Conservation (phyloP, 2,797 vertebrate genomes). For the Sciurus carolinensis region DNA sequence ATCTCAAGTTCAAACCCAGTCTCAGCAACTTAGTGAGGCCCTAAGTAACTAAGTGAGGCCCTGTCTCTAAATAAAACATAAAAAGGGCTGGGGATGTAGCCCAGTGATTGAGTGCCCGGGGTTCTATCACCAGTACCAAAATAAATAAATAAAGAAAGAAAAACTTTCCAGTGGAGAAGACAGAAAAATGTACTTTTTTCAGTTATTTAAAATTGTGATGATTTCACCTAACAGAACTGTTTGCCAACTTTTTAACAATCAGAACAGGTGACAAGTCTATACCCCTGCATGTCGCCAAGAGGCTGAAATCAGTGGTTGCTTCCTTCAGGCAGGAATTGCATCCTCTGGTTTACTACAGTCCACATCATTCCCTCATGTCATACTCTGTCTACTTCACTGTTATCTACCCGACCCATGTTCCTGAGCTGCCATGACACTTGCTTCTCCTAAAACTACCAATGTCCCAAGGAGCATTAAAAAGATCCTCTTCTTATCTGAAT, state of each 20-base stretch:
- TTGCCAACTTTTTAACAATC: not conserved
- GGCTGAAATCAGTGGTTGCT: not conserved
- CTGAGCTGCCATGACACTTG: not conserved
- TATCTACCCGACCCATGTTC: not conserved
- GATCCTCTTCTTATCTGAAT: not conserved
- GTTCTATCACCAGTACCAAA: too few species aligned
- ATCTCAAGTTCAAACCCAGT: too few species aligned
- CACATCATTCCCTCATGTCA: not conserved
- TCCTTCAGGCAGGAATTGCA: not conserved
- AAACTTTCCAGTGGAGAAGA: not conserved
- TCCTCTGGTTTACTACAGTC: not conserved
- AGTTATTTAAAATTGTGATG: not conserved
- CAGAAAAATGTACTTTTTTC: not conserved
- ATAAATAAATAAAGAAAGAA: accelerated
- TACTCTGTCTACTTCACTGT: not conserved
- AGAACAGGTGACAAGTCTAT: not conserved
- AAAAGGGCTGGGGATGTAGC: too few species aligned
- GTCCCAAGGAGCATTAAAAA: not conserved
- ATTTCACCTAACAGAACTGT: not conserved
- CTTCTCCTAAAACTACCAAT: constrained; percentile 35
- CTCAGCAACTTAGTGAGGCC: too few species aligned
- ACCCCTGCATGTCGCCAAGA: not conserved
- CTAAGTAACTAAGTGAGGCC: too few species aligned
- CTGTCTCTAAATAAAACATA: too few species aligned
- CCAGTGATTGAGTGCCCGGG: too few species aligned